Evolutionary conservation across 2,113 vertebrate genomes (phyloP), one percentile per base, ranked within the genome.

Genomic region (Rallus limicola): DNA sequence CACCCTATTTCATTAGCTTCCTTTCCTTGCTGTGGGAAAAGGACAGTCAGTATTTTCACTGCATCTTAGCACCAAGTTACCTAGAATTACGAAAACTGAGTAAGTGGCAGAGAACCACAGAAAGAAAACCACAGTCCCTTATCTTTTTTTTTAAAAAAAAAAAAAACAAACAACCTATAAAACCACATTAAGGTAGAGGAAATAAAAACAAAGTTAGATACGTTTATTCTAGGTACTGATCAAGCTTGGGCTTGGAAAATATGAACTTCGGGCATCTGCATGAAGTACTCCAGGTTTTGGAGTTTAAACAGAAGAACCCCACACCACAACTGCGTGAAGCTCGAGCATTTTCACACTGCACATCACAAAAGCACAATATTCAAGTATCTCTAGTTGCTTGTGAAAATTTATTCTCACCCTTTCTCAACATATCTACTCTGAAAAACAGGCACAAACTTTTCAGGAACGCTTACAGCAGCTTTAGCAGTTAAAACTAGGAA

Each of bases 381-480:
- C 36, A 95, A 76, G 53, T 50, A 90, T 74, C 20, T 60, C 38
- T 19, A 84, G 65, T 1, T 81, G 60, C 60, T 78, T 77, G 48
- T 94, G 88, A 95, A 95, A 93, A 95, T 48, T 78, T 12, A 44
- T 34, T 52, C 24, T 60, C 69, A 84, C 33, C 25, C 48, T 92
- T 95, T 95, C 81, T 79, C 78, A 95, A 79, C 0, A 0, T 6
- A 18, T 19, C 21, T 3, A 40, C 69, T 86, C 93, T 90, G 67
- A 94, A 94, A 96, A 97, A 75, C 71, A 94, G 56, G 79, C 95
- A 86, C 59, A 94, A 46, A 96, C 96, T 98, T 97, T 96, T 97
- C 96, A 98, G 97, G 97, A 98, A 98, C 31, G 2, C 93, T 97
- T 92, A 86, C 76, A 93, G 84, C 93, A 58, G 93, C 86, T 96